Conservation (phyloP, 2,888 invertebrate genomes). For the Lepidochrysops patricia region DNA sequence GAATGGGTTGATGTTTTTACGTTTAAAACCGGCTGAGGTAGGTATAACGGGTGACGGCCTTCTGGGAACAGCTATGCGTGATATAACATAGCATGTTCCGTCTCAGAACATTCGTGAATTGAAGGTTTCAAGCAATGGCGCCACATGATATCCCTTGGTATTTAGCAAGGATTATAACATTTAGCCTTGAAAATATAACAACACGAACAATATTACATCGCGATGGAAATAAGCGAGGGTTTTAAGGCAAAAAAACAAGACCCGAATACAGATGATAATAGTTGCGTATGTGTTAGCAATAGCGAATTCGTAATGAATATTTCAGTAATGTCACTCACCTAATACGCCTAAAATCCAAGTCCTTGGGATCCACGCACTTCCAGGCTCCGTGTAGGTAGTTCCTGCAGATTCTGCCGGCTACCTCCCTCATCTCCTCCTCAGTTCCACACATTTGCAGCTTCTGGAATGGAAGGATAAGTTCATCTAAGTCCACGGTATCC, state of each 20-base stretch:
- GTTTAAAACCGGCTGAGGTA: background rate
- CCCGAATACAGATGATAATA: no score
- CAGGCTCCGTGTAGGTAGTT: slow-evolving; percentile 93
- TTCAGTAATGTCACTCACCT: no score
- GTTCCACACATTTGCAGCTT: slow-evolving; percentile 78
- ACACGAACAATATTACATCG: background rate
- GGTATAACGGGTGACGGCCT: background rate
- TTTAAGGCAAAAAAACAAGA: no score
- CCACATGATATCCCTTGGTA: no score
- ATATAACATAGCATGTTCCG: background rate
- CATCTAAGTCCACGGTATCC: background rate
- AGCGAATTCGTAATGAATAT: no score
- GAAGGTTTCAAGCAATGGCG: background rate
- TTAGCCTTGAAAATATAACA: background rate
- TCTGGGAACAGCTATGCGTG: background rate
- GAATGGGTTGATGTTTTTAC: background rate
- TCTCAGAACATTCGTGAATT: background rate
- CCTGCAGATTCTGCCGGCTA: slow-evolving; percentile 89
- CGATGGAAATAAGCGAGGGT: background rate
- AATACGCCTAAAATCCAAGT: slow-evolving; percentile 87
- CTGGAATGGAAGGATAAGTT: slow-evolving; percentile 30
- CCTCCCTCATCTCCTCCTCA: slow-evolving; percentile 84
- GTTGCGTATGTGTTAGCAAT: no score
- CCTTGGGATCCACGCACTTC: slow-evolving; percentile 86
- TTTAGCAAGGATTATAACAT: no score